These are phyloP conservation scores for Phyllostomus discolor DNA, from an alignment of 2,113 vertebrate genomes.

Conservation along the genomic window DNA sequence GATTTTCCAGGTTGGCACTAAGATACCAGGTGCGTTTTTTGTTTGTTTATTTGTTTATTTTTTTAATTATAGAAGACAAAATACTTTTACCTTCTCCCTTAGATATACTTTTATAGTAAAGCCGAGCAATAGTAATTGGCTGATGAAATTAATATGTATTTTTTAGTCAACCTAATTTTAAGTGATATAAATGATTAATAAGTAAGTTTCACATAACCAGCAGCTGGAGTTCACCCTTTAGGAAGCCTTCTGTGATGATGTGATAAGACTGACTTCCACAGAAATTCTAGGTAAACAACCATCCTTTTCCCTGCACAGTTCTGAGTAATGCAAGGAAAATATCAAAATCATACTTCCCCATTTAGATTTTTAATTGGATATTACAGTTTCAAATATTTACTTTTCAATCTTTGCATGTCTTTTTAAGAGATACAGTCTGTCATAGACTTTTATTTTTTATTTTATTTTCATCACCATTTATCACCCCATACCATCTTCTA, in stretches of 20 bases:
- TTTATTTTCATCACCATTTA: too few relatives aligned
- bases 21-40: background rate
- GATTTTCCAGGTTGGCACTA: conserved; percentile 8
- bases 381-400: background rate
- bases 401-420: background rate
- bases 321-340: background rate
- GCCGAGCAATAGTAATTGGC: conserved; percentile 41
- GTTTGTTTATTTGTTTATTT: background rate
- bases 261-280: background rate
- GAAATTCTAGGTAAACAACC: background rate
- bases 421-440: background rate
- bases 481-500: too few relatives aligned
- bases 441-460: background rate
- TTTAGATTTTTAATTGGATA: background rate
- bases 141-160: conserved; percentile 64
- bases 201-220: conserved; percentile 59
- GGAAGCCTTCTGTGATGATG: conserved; percentile 32
- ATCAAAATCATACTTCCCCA: background rate
- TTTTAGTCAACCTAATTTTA: conserved; percentile 65
- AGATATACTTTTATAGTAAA: conserved; percentile 46
- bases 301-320: background rate
- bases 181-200: conserved; percentile 67
- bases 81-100: conserved; percentile 52
- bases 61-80: conserved; percentile 51
- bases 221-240: conserved; percentile 52